Evolutionary conservation across 1,140 invertebrate species (phyloP).

Genomic region (Myzus persicae): DNA sequence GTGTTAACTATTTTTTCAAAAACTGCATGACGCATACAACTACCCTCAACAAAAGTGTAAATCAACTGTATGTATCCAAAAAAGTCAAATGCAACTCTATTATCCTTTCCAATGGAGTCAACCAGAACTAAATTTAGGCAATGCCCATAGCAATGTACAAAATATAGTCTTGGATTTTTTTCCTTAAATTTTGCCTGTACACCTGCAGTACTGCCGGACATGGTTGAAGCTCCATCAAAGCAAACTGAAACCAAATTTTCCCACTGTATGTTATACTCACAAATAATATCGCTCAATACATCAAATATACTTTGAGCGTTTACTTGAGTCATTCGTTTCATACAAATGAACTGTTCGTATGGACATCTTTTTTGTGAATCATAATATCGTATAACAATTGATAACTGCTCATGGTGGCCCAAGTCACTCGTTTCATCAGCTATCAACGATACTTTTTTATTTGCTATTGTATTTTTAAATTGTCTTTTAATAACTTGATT

Average conservation of each 20-base stretch:
- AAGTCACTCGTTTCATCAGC: neutral
- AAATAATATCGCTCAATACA: neutral
- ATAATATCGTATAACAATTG: conserved; percentile 5
- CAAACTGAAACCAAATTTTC: conserved; percentile 15
- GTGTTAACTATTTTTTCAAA: conserved; percentile 59
- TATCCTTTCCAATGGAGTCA: conserved; percentile 4
- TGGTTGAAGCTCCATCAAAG: neutral
- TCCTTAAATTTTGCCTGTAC: neutral
- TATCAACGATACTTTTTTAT: neutral
- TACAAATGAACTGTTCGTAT: neutral
- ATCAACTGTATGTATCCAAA: conserved; percentile 57
- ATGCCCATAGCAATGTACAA: conserved; percentile 23
- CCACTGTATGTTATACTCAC: neutral
- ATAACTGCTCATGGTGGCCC: neutral
- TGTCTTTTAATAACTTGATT: neutral
- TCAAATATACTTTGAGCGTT: conserved; percentile 17
- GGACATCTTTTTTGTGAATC: neutral
- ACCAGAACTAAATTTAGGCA: conserved; percentile 35
- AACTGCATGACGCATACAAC: conserved; percentile 57
- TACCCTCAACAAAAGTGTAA: conserved; percentile 59
- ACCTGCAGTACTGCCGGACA: neutral
- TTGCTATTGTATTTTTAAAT: neutral
- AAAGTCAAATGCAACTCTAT: conserved; percentile 46
- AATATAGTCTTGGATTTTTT: conserved; percentile 26
- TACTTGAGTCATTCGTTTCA: neutral